Evolutionary conservation across 2,113 vertebrate genomes (phyloP), one percentile per base, ranked within the genome.

Genomic region (Orycteropus afer): DNA sequence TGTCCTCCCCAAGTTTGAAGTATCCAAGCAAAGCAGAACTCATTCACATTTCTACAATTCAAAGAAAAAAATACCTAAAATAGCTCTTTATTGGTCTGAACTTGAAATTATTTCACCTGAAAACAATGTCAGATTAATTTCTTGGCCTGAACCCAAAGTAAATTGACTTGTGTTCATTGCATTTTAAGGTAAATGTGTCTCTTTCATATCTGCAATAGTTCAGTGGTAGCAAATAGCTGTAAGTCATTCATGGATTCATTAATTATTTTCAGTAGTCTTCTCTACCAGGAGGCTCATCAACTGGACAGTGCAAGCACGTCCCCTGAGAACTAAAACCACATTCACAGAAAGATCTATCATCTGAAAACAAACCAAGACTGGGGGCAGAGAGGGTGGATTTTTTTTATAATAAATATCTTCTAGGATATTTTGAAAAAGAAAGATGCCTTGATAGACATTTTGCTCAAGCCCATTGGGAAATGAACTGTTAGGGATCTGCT

Each of bases 61-160:
- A 91, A 84, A 63, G 63, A 86, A 85, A 86, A 59, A 94, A 82
- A 20, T 57, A 55, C 77, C 91, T 94, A 89, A 94, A 81, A 88
- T 59, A 91, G 55, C 29, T 42, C 53, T 94, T 91, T 49, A 79
- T 90, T 89, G n/a, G 47, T 84, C 40, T 78, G 17, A 94, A 91
- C 83, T 85, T 95, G 49, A 85, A 76, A 40, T 88, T 85, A 63
- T 67, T 92, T 76, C 74, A 57, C 81, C 45, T 71, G 69, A 49
- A 96, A 94, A 90, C 25, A n/a, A 80, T 63, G 13, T 69, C 45
- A 23, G 79, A 91, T 94, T 92, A 81, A 95, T 95, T 96, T 89
- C 51, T 96, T 92, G 93, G 90, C 74, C 51, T 76, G 20, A 59
- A 42, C 27, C 87, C 95, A 97, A 94, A 91, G 82, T 94, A 96